Conservation (phyloP, 2,113 vertebrate species). For the Taurulus bubalis region DNA sequence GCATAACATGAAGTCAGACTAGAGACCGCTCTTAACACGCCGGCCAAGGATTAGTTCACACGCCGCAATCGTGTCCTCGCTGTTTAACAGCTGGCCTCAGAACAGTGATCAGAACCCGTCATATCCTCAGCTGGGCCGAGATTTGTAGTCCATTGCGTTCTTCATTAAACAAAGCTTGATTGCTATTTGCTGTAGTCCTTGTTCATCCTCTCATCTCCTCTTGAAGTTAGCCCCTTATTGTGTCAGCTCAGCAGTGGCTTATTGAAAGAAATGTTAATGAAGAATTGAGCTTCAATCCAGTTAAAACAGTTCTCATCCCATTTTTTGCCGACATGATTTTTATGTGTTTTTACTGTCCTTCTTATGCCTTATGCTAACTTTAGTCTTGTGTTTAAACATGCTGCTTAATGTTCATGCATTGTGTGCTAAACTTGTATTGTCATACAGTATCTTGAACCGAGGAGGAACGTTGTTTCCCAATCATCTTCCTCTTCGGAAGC, state of each 20-base stretch:
- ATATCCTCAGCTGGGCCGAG: constrained; percentile 45
- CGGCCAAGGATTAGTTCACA: constrained; percentile 48
- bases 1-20: constrained; percentile 54
- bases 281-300: constrained; percentile 37
- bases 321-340: constrained; percentile 35
- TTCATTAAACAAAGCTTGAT: constrained; percentile 64
- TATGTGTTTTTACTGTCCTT: constrained; percentile 51
- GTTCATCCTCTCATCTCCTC: constrained; percentile 68
- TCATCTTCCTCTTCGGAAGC: constrained; percentile 54
- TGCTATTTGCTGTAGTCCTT: constrained; percentile 62
- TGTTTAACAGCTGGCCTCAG: constrained; percentile 40
- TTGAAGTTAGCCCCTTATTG: constrained; percentile 61
- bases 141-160: constrained; percentile 39
- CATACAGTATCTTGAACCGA: constrained; percentile 51
- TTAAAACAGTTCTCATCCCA: constrained; percentile 22
- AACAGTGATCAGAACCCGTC: constrained; percentile 49
- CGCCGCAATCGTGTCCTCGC: constrained; percentile 15
- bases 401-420: constrained; percentile 62
- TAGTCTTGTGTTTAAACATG: constrained; percentile 64
- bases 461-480: constrained; percentile 48
- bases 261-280: constrained; percentile 57
- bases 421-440: constrained; percentile 56
- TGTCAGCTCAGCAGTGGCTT: constrained; percentile 62
- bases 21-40: constrained; percentile 36
- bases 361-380: constrained; percentile 69